phyloP scores from a whole-genome alignment of 2,888 invertebrate species.

The Orchesellides sinensis region DNA sequence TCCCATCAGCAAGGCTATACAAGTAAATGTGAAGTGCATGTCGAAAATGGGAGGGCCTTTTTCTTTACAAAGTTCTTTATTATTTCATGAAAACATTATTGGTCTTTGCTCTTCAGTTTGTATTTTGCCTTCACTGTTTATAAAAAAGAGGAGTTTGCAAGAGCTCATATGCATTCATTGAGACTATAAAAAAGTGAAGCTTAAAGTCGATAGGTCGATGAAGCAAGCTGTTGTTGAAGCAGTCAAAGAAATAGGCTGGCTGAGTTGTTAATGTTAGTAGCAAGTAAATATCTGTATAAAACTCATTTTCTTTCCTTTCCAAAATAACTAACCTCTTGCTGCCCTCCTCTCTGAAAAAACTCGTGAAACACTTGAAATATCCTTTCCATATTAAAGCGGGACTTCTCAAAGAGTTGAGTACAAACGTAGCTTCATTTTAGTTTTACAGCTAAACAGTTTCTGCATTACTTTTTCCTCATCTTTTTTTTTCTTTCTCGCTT shows the following conservation, averaged over 20 bases:
- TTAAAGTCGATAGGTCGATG: conserved; percentile 44
- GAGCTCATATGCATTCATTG: conserved; percentile 23
- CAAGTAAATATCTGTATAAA: conserved; percentile 28
- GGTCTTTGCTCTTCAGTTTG: conserved; percentile 23
- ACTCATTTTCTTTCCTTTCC: conserved; percentile 26
- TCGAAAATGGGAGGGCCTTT: conserved; percentile 35
- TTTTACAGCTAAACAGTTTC: conserved; percentile 22
- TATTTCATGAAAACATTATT: conserved; percentile 46
- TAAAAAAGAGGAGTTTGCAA: background rate
- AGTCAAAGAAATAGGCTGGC: conserved; percentile 26
- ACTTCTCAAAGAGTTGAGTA: background rate
- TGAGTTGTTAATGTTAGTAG: conserved; percentile 23
- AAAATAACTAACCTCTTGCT: background rate
- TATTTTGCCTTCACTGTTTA: background rate
- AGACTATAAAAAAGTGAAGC: conserved; percentile 9
- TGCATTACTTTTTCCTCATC: conserved; percentile 22
- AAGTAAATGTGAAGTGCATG: conserved; percentile 26
- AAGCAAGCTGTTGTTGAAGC: conserved; percentile 17
- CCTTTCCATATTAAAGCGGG: background rate
- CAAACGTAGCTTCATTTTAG: conserved; percentile 19
- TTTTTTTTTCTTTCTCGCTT: conserved; percentile 26
- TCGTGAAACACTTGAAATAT: conserved; percentile 13
- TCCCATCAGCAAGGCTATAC: no score
- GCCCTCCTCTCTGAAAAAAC: background rate
- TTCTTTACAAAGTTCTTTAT: conserved; percentile 24